These are phyloP conservation scores for Eurystomus gularis DNA, from an alignment of 2,113 vertebrate species.

Conservation along the genomic window DNA sequence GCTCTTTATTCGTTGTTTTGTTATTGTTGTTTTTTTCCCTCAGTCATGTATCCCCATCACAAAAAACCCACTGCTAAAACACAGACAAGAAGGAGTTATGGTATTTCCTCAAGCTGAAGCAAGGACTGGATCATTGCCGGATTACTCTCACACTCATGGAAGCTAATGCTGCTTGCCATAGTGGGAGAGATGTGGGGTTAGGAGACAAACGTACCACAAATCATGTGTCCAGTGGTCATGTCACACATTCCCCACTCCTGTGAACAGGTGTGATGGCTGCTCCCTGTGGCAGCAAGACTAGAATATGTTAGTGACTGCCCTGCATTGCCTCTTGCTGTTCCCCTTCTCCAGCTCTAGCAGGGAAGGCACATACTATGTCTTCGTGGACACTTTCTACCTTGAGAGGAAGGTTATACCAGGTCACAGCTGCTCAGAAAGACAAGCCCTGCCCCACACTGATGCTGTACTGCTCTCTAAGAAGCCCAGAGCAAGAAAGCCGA, in stretches of 20 bases:
- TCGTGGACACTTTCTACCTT: background rate
- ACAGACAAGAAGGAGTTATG: background rate
- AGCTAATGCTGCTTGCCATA: background rate
- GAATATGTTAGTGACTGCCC: background rate
- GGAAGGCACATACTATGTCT: accelerated
- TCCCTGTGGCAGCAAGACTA: background rate
- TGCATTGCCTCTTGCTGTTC: background rate
- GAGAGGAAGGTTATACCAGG: background rate
- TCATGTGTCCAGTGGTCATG: accelerated
- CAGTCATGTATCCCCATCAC: background rate
- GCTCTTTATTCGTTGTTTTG: background rate
- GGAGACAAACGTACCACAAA: accelerated
- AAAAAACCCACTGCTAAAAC: background rate
- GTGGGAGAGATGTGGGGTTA: accelerated
- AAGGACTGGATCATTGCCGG: background rate
- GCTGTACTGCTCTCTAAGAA: background rate
- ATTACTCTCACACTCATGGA: background rate
- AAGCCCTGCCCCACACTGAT: background rate
- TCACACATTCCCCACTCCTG: background rate
- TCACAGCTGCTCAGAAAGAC: background rate
- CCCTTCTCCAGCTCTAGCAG: background rate
- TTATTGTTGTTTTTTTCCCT: no score
- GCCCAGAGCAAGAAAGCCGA: background rate
- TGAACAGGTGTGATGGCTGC: background rate
- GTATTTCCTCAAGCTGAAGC: background rate